These are phyloP conservation scores for Sialis fuliginosa DNA, from an alignment of 2,888 invertebrate genomes.

Conservation along the genomic window DNA sequence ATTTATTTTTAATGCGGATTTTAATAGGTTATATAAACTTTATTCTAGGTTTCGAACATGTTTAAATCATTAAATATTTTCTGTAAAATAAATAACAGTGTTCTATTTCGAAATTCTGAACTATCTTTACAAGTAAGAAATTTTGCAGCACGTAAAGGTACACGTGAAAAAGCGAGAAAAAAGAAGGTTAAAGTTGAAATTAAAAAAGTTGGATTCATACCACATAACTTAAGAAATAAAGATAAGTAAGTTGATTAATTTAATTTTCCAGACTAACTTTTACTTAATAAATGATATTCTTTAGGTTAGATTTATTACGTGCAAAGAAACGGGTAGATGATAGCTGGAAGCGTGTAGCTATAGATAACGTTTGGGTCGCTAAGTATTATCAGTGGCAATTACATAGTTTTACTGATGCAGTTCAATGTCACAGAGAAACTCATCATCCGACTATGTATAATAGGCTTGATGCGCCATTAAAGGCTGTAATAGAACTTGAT, in stretches of 20 bases:
- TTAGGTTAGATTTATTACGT: conserved; percentile 16
- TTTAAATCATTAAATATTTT: no score
- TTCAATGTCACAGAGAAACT: conserved; percentile 59
- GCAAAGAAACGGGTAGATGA: conserved; percentile 40
- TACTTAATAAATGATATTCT: neutral
- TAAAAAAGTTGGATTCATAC: conserved; percentile 57
- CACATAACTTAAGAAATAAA: conserved; percentile 45
- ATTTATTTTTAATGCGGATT: no score
- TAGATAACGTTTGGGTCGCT: conserved; percentile 44
- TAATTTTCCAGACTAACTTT: neutral
- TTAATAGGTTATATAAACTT: no score
- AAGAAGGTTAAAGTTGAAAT: conserved; percentile 49
- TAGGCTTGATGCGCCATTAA: conserved; percentile 49
- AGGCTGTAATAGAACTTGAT: conserved; percentile 58
- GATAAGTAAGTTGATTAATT: conserved; percentile 25
- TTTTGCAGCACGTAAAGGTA: conserved; percentile 70
- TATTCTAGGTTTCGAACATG: no score
- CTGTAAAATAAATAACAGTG: no score
- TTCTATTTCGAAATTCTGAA: no score
- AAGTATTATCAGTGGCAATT: conserved; percentile 37
- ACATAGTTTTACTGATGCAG: conserved; percentile 56
- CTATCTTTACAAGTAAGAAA: conserved; percentile 13
- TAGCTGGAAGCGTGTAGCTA: conserved; percentile 30
- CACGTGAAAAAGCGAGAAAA: conserved; percentile 55
- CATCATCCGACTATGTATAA: conserved; percentile 74